phyloP scores from a whole-genome alignment of 2,888 invertebrate genomes.

The Drosophila nr. medialis region DNA sequence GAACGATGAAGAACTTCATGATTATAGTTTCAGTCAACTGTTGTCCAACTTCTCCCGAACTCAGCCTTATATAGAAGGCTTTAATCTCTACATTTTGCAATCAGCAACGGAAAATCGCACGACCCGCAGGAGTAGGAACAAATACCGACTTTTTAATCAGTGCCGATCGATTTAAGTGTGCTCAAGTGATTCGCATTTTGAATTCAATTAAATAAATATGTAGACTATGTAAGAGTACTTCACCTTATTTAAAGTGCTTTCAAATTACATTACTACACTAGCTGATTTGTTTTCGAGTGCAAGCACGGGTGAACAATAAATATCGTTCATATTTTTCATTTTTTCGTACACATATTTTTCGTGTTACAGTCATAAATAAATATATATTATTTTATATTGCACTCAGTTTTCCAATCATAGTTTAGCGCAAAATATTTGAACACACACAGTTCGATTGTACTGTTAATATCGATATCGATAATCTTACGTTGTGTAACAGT shows the following conservation, averaged over 20 bases:
- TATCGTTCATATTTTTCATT: neutral
- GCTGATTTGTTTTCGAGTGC: neutral
- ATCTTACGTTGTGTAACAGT: neutral
- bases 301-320: neutral
- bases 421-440: neutral
- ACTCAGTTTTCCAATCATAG: neutral
- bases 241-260: neutral
- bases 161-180: neutral
- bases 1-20: conserved; percentile 46
- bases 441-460: neutral
- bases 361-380: neutral
- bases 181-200: neutral
- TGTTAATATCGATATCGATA: neutral
- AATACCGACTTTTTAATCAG: conserved; percentile 5
- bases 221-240: neutral
- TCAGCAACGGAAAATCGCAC: conserved; percentile 1
- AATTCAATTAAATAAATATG: conserved; percentile 7
- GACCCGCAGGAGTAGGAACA: neutral
- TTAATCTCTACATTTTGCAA: conserved; percentile 3
- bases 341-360: neutral
- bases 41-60: conserved; percentile 13
- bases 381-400: neutral
- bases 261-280: neutral
- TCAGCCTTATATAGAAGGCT: conserved; percentile 5
- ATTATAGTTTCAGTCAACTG: conserved; percentile 45